phyloP scores from a whole-genome alignment of 1,140 invertebrate species.

The Calliphora vicina region DNA sequence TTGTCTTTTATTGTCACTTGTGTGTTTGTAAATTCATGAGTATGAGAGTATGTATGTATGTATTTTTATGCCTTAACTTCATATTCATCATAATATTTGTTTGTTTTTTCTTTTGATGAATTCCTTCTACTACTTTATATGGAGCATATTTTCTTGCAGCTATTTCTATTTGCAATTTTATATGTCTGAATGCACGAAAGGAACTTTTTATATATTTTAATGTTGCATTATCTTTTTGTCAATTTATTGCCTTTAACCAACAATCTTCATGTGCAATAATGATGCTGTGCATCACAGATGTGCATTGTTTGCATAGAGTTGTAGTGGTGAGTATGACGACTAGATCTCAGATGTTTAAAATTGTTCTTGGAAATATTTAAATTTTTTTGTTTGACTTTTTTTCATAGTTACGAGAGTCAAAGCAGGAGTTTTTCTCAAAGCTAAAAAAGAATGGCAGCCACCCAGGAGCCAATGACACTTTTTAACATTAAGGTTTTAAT shows the following conservation, averaged over 20 bases:
- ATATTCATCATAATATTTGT: slow-evolving; percentile 20
- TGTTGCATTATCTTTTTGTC: not conserved
- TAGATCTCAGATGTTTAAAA: not conserved
- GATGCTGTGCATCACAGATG: not conserved
- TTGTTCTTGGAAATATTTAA: not conserved
- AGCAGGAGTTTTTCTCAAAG: too few species aligned
- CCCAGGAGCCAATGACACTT: too few species aligned
- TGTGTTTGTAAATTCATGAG: not conserved
- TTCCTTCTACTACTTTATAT: slow-evolving; percentile 6
- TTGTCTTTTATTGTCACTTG: slow-evolving; percentile 28
- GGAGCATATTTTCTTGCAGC: not conserved
- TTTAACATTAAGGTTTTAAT: too few species aligned
- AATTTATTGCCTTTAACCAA: slow-evolving; percentile 1
- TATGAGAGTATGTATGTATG: not conserved
- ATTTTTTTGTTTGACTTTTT: not conserved
- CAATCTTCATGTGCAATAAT: not conserved
- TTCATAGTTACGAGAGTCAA: too few species aligned
- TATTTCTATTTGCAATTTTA: not conserved
- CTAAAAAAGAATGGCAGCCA: too few species aligned
- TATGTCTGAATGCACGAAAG: not conserved
- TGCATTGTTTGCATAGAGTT: not conserved
- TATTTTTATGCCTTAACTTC: not conserved
- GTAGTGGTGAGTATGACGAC: not conserved
- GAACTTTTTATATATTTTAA: not conserved
- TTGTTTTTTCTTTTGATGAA: not conserved